Conservation (phyloP, 2,888 invertebrate genomes). For the Perizoma flavofasciatum region DNA sequence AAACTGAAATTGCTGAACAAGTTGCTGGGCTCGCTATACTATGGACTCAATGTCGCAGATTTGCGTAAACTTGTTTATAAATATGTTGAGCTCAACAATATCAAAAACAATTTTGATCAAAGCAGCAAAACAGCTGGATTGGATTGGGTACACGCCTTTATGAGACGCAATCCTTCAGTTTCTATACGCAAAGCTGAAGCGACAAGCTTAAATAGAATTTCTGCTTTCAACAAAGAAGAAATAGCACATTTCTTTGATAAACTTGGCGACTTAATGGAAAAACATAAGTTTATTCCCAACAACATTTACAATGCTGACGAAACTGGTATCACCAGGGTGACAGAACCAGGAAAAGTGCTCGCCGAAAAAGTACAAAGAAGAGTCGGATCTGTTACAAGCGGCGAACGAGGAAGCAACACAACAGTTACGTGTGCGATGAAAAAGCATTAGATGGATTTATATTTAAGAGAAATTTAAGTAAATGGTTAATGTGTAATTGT, state of each 20-base stretch:
- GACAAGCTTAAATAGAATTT: conserved; percentile 35
- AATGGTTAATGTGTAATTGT: too few species aligned
- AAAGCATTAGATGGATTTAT: too few species aligned
- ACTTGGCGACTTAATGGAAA: conserved; percentile 25
- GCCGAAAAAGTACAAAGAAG: conserved; percentile 48
- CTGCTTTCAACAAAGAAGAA: conserved; percentile 36
- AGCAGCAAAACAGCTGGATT: conserved; percentile 34
- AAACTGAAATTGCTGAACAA: conserved; percentile 3
- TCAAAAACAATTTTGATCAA: conserved; percentile 22
- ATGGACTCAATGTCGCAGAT: conserved; percentile 16
- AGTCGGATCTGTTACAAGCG: conserved; percentile 45
- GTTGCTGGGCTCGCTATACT: conserved; percentile 18
- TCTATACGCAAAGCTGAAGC: conserved; percentile 30
- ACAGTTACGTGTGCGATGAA: conserved; percentile 61
- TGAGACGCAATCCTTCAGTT: conserved; percentile 10
- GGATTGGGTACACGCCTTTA: conserved; percentile 35
- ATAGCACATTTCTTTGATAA: conserved; percentile 31
- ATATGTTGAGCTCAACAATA: conserved; percentile 22
- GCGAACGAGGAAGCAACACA: conserved; percentile 47
- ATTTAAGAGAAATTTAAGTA: too few species aligned
- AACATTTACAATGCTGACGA: conserved; percentile 28
- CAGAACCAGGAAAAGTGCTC: conserved; percentile 46
- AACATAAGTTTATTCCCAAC: conserved; percentile 20
- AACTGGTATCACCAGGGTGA: conserved; percentile 22
- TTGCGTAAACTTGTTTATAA: conserved; percentile 20